Conservation (phyloP, 2,888 invertebrate genomes). For the Ptilodon capucinus region DNA sequence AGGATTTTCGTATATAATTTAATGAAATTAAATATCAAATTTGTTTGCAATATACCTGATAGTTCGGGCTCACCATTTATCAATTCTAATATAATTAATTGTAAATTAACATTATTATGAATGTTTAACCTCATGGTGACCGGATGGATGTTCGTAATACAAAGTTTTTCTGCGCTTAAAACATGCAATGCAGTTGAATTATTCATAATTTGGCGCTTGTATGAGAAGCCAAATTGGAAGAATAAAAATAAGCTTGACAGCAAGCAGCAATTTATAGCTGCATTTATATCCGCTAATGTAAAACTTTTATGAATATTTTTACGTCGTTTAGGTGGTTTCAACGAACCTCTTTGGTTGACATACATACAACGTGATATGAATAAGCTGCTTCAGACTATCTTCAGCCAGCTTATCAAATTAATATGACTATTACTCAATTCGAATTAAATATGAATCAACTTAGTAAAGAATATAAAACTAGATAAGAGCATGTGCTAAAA, state of each 20-base stretch:
- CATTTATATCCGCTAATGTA: constrained; percentile 2
- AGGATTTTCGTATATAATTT: too few species aligned
- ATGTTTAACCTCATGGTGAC: constrained; percentile 36
- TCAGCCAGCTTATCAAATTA: too few species aligned
- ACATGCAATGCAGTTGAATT: constrained; percentile 47
- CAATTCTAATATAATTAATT: constrained; percentile 20
- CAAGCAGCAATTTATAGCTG: constrained; percentile 6
- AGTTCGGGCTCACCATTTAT: neutral
- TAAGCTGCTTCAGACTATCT: too few species aligned
- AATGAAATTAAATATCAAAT: neutral
- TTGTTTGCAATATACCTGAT: constrained; percentile 5
- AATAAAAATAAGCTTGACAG: constrained; percentile 37
- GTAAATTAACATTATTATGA: constrained; percentile 41
- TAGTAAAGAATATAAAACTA: too few species aligned
- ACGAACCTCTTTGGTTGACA: neutral
- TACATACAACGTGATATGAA: neutral
- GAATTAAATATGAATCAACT: too few species aligned
- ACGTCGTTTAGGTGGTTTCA: neutral
- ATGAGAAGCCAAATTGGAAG: constrained; percentile 36
- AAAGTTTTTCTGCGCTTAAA: constrained; percentile 44
- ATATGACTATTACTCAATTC: too few species aligned
- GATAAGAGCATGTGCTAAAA: too few species aligned
- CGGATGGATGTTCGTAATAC: constrained; percentile 41
- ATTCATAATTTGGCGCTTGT: constrained; percentile 40
- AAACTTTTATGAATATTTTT: neutral